Base-by-base conservation (phyloP, 2,797 vertebrate species). In the Macropodus opercularis region DNA sequence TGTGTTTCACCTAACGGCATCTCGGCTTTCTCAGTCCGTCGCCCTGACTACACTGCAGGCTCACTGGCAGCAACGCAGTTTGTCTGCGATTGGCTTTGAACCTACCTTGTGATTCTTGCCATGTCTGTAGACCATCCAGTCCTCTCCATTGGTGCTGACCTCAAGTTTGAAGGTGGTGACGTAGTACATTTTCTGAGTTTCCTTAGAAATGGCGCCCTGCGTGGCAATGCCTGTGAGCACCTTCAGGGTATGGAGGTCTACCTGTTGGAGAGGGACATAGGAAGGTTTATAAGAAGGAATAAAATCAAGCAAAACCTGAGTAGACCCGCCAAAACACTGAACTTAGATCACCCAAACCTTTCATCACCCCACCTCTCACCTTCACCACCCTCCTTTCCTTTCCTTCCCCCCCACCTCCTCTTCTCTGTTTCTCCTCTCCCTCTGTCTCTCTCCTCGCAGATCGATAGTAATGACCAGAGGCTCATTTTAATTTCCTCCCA, bases 41-140 rank as follows among this genome's bases (percentile, higher is more conserved):
- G 14, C 18, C 71, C 39, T 1, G 35, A 40, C 15, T 53, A 17
- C 23, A 40, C 43, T 47, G 47, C 8, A 10, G 39, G 14, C 39
- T 21, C 19, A 10, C 19, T 7, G 17, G 18, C 27, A 15, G 54
- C 17, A 38, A n/a, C n/a, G 56, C 19, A 41, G 10, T 52, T 19
- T 39, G 53, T 11, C 15, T 15, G 26, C 32, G n/a, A n/a, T 2
- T 26, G 32, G 61, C 31, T 13, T 14, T 23, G 42, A 38, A 35
- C 78, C 42, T 91, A 97, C 98, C 95, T 99, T 99, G 36, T 98
- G 97, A 85, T 98, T 98, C 90, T 98, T 99, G 85, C 96, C 96
- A 0, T 98, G 95, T 19, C 98, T 92, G 86, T 97, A 98, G 70
- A 97, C 92, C 96, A 98, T 99, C 98, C 98, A 99, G 91, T 98